Percentiles rank a stretch among this genome's conserved stretches.
These are phyloP conservation scores for Ptychadena robeensis DNA, from an alignment of 2,797 vertebrate genomes.

Conservation along the genomic window DNA sequence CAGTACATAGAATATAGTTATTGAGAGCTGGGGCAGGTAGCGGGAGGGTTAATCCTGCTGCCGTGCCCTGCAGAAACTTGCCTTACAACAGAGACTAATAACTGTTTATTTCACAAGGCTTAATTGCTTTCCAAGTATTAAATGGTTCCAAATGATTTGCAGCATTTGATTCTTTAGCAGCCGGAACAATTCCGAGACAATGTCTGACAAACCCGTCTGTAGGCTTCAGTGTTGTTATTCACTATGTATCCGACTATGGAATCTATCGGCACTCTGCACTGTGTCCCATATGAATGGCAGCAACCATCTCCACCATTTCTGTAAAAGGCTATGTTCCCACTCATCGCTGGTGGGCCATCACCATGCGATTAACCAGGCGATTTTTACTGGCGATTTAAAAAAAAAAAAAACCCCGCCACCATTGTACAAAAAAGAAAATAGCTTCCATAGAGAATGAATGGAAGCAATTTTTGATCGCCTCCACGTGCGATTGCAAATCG, in stretches of 20 bases:
- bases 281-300: not conserved
- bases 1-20: not conserved
- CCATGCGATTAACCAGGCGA: too few relatives aligned
- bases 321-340: too few relatives aligned
- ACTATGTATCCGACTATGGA: not conserved
- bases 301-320: not conserved
- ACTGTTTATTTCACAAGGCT: slow-evolving; percentile 43
- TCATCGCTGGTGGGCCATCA: too few relatives aligned
- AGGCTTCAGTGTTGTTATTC: not conserved
- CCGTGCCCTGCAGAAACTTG: not conserved
- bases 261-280: not conserved
- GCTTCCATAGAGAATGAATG: too few relatives aligned
- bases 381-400: too few relatives aligned
- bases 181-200: not conserved
- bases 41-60: not conserved
- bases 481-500: too few relatives aligned
- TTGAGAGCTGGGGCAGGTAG: not conserved
- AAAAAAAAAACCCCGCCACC: too few relatives aligned
- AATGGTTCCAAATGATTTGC: slow-evolving; percentile 40
- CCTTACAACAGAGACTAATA: slow-evolving; percentile 26
- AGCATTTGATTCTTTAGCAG: not conserved
- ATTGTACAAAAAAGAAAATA: too few relatives aligned
- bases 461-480: too few relatives aligned
- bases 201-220: not conserved
- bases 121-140: slow-evolving; percentile 48